Conservation (phyloP, 2,888 invertebrate species). For the Leptopilina myrica region DNA sequence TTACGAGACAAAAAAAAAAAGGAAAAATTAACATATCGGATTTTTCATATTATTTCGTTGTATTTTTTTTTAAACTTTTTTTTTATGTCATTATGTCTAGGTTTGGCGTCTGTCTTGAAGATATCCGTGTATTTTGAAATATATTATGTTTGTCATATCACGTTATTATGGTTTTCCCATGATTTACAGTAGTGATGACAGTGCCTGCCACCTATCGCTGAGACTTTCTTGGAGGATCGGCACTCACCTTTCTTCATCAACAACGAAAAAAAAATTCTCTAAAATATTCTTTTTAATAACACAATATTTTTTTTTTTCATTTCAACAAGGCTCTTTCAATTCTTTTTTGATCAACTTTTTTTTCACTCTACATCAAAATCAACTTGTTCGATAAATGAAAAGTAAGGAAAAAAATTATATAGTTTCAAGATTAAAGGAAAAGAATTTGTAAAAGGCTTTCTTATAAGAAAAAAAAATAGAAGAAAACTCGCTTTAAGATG, state of each 20-base stretch:
- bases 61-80: slow-evolving; percentile 25
- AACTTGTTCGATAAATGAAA: slow-evolving; percentile 5
- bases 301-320: neutral
- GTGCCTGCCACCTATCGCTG: slow-evolving; percentile 72
- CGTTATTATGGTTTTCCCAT: slow-evolving; percentile 62
- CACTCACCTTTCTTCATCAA: slow-evolving; percentile 44
- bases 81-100: slow-evolving; percentile 39
- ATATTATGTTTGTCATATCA: slow-evolving; percentile 47
- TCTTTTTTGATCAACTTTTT: slow-evolving; percentile 3
- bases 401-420: neutral
- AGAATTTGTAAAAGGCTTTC: neutral
- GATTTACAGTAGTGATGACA: slow-evolving; percentile 70
- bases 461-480: neutral
- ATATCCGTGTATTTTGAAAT: slow-evolving; percentile 57
- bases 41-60: slow-evolving; percentile 46
- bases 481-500: neutral
- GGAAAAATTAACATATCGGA: slow-evolving; percentile 42
- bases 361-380: neutral
- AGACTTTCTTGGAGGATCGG: slow-evolving; percentile 72
- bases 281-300: slow-evolving; percentile 8
- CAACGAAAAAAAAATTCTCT: slow-evolving; percentile 1
- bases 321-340: slow-evolving; percentile 21
- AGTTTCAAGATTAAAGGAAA: neutral
- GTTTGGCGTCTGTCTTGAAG: slow-evolving; percentile 53
- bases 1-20: slow-evolving; percentile 40